phyloP scores from a whole-genome alignment of 2,888 invertebrate genomes.

The Sinotaia quadrata region DNA sequence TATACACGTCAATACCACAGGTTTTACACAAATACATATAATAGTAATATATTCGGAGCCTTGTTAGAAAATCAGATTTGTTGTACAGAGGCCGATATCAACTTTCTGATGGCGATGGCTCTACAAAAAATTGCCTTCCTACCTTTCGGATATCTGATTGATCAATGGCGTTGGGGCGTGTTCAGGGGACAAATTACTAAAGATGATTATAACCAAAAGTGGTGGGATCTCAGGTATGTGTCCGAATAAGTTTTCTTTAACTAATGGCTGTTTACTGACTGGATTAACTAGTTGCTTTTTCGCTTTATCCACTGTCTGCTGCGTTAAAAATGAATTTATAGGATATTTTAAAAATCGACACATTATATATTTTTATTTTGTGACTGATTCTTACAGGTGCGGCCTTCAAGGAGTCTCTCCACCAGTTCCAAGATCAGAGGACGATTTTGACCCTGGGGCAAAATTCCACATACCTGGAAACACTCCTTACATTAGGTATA shows the following conservation, averaged over 20 bases:
- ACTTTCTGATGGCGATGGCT: conserved; percentile 73
- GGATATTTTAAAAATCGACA: no score
- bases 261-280: no score
- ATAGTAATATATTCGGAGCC: no score
- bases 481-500: conserved; percentile 65
- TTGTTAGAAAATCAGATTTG: no score
- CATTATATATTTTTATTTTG: no score
- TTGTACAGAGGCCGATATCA: conserved; percentile 63
- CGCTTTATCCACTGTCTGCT: no score
- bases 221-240: conserved; percentile 72
- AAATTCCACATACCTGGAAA: conserved; percentile 65
- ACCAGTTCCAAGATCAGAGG: conserved; percentile 59
- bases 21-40: no score
- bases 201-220: conserved; percentile 69
- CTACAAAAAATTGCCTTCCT: conserved; percentile 72
- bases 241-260: no score
- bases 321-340: no score
- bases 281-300: no score
- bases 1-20: no score
- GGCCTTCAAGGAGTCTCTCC: conserved; percentile 66
- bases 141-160: conserved; percentile 73
- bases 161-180: conserved; percentile 73
- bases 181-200: conserved; percentile 62
- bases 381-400: conserved; percentile 54
- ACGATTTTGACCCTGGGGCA: conserved; percentile 66